Evolutionary conservation across 2,113 vertebrate species (phyloP).

Genomic region (Aspiorhynchus laticeps): DNA sequence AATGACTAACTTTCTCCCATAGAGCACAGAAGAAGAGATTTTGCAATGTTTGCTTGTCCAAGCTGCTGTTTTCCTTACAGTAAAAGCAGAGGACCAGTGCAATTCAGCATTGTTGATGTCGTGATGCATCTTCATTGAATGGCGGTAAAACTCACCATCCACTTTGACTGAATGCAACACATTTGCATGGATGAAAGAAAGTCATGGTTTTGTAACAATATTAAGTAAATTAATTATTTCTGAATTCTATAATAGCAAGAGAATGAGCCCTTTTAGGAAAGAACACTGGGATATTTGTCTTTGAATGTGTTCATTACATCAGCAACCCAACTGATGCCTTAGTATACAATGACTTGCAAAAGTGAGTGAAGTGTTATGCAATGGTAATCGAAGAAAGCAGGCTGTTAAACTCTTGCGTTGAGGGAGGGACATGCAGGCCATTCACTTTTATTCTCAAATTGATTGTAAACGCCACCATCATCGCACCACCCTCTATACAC

Average conservation of each 20-base stretch:
- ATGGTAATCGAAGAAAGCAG: not conserved
- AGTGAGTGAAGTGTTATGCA: conserved; percentile 31
- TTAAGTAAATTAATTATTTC: no score
- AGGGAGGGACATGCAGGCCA: not conserved
- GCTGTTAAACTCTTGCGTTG: conserved; percentile 6
- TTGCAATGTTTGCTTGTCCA: conserved; percentile 1
- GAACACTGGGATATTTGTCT: not conserved
- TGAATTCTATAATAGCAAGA: not conserved
- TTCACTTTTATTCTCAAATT: conserved; percentile 27
- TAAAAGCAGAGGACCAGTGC: not conserved
- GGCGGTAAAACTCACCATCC: not conserved
- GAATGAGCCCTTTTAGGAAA: not conserved
- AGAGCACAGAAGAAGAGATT: not conserved
- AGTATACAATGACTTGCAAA: conserved; percentile 51
- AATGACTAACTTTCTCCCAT: not conserved
- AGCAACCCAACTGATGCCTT: not conserved
- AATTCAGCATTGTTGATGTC: not conserved
- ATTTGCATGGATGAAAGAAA: no score
- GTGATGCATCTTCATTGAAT: not conserved
- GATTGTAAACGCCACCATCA: not conserved
- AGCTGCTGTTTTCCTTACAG: not conserved
- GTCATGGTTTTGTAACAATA: no score
- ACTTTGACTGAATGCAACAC: no score
- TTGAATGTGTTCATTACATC: not conserved
- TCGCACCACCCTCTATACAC: not conserved